Evolutionary conservation across 2,113 vertebrate genomes (phyloP), one percentile per base, ranked within the genome.

Genomic region (Baryphthengus martii): DNA sequence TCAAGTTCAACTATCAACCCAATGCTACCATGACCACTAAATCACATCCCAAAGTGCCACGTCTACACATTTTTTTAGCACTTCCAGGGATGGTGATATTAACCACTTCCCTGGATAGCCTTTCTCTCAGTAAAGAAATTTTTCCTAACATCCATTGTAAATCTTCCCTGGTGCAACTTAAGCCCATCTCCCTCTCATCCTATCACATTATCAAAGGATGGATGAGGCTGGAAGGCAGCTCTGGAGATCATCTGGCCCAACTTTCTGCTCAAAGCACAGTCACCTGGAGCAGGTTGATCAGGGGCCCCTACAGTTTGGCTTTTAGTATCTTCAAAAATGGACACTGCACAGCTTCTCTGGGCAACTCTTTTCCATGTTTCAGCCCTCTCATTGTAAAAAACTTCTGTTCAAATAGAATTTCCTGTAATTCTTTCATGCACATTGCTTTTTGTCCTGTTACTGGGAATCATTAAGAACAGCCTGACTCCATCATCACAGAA

Each of bases 231-330:
- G 33, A 79, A 70, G 29, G 17, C 12, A 52, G 8, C 28, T 40
- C 55, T 86, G 56, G 33, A 75, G 11, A 10, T 11, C 16, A 31
- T 15, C 14, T 63, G 17, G 5, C 77, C 20, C 28, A 71, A 9
- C 11, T 12, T 72, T 12, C 26, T 68, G 15, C 23, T 73, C 39
- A 61, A n/a, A 23, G 5, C 3, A 65, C 3, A 9, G 11, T 12
- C 28, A 59, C 15, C 8, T 35, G 18, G 8, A 63, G 6, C 29
- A 73, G 19, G 1, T 10, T 77, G 12, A 7, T 40, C 8, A 49
- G 8, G 4, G 4, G 2, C 6, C 11, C 11, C 7, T 63, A 17
- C 6, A 35, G 7, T 0, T 25, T 5, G 3, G 3, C 14, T 63
- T 58, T 42, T 14, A 37, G 7, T 35, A 33, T 33, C 11, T 24